Evolutionary conservation across 1,140 invertebrate genomes (phyloP).

Genomic region (Halyomorpha halys): DNA sequence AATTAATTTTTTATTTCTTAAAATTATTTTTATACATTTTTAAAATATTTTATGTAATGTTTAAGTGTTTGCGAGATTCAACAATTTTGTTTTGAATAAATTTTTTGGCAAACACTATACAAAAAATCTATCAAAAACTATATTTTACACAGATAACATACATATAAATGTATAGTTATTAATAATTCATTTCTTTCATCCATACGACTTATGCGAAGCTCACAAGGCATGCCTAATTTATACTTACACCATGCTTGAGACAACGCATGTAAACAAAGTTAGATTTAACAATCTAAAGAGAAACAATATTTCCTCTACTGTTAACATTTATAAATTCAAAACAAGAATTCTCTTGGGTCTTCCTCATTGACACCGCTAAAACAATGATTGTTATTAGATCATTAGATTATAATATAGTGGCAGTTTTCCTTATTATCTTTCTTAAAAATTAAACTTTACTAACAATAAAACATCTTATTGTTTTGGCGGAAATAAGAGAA

Average conservation of each 20-base stretch:
- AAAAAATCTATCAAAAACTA: conserved; percentile 14
- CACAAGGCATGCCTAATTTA: conserved; percentile 9
- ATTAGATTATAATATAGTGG: neutral
- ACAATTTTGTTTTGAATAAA: neutral
- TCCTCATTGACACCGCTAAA: neutral
- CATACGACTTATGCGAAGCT: neutral
- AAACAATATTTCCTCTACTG: neutral
- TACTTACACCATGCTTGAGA: conserved; percentile 8
- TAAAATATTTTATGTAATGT: too few relatives aligned
- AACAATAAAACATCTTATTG: too few relatives aligned
- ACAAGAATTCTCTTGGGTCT: neutral
- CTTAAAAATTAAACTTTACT: too few relatives aligned
- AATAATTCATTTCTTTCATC: conserved; percentile 7
- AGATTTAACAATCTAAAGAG: conserved; percentile 1
- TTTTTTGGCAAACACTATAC: conserved; percentile 14
- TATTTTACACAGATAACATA: conserved; percentile 9
- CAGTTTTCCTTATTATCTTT: neutral
- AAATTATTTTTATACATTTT: too few relatives aligned
- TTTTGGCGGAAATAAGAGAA: too few relatives aligned
- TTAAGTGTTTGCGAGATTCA: conserved; percentile 12
- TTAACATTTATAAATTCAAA: neutral
- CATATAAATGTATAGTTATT: conserved; percentile 11
- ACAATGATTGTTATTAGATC: neutral
- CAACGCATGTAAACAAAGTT: conserved; percentile 1
- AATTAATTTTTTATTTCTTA: too few relatives aligned